Base-by-base conservation (phyloP, 1,140 invertebrate species). In the Brachionus angularis region DNA sequence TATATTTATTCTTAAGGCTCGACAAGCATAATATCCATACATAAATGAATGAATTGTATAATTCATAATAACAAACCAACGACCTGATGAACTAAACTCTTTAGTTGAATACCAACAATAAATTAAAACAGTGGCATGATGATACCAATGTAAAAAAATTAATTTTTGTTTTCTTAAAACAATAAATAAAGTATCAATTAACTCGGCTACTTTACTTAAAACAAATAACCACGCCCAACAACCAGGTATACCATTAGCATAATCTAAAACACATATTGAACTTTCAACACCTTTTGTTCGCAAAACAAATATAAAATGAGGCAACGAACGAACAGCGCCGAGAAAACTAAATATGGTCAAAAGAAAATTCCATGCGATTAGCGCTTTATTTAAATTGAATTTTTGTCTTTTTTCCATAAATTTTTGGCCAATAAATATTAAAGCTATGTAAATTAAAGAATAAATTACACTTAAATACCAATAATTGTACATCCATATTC, bases 11-110 rank as follows among this genome's bases (percentile, higher is more conserved):
- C 89, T 87, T 85, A 95, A 88, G 47, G 93, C 91, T 74, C 89
- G 86, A 5, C 95, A 80, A 0, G 91, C 91, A 81, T 96, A 98
- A 82, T 98, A 98, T 2, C 89, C 87, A 83, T 98, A 98, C 96
- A 98, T 98, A 74, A 96, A 85, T 72, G 92, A 21, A 83, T 98
- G 96, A 21, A 98, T 93, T 74, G 88, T 89, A 81, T 93, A 98
- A 83, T 98, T 98, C 90, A 98, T 96, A 16, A 93, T 90, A 77
- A 97, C 91, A 81, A 95, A 98, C 94, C 95, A 98, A 49, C 93
- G 85, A 42, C 71, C 71, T 14, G 36, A 58, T 8, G 53, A 55
- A 16, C 46, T 72, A 18, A 21, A 47, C 36, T 62, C 70, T 18
- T 47, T 89, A 83, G 96, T 97, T 2, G 90, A 92, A 83, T 94